Percentiles rank a stretch among this genome's conserved stretches.
Conservation (phyloP, 2,888 invertebrate species). For the Mythimna vitellina region DNA sequence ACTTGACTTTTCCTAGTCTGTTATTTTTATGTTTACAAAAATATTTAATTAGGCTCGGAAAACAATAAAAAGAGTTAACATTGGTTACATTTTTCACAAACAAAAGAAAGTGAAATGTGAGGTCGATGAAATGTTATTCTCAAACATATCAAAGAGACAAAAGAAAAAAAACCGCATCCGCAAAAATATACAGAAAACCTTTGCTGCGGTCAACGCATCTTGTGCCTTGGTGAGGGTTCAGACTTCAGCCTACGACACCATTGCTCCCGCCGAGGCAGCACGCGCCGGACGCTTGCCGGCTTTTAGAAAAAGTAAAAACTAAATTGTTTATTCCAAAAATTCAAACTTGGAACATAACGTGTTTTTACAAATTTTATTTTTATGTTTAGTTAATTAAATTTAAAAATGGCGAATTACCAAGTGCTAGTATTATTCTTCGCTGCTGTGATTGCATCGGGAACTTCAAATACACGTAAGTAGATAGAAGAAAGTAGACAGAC, state of each 20-base stretch:
- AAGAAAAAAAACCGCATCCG: constrained; percentile 52
- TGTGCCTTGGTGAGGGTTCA: constrained; percentile 71
- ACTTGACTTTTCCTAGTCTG: background rate
- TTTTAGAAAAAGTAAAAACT: constrained; percentile 52
- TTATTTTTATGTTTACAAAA: background rate
- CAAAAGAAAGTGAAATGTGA: constrained; percentile 51
- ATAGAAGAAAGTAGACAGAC: constrained; percentile 82
- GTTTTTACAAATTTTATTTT: constrained; percentile 29
- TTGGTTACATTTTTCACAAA: constrained; percentile 13
- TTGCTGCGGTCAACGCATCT: constrained; percentile 73
- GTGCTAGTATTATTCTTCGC: constrained; percentile 79
- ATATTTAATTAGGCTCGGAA: background rate
- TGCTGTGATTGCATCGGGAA: constrained; percentile 77
- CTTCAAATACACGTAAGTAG: constrained; percentile 86
- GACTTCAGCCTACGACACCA: constrained; percentile 69
- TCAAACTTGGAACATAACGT: constrained; percentile 53
- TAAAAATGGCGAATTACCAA: constrained; percentile 78
- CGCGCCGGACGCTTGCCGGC: constrained; percentile 76
- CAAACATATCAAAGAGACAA: constrained; percentile 42
- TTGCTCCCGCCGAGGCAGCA: constrained; percentile 79
- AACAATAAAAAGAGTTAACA: background rate
- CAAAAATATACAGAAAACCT: constrained; percentile 61
- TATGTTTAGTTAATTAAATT: constrained; percentile 40
- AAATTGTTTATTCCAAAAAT: constrained; percentile 37
- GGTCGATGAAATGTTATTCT: constrained; percentile 17